Evolutionary conservation across 1,140 invertebrate genomes (phyloP).

Genomic region (Oedothorax gibbosus): DNA sequence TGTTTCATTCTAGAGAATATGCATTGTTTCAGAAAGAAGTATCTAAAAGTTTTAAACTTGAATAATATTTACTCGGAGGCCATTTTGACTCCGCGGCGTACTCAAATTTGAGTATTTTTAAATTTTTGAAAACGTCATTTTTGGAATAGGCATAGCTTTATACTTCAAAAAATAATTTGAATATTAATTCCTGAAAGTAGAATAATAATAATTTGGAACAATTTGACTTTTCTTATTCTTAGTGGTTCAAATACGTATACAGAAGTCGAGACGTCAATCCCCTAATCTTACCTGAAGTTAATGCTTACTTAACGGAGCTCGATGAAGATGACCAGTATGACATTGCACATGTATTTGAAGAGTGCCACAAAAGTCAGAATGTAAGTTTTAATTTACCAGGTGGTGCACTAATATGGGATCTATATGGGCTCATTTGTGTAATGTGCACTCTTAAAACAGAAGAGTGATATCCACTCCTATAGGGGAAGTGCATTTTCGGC

Average conservation of each 20-base stretch:
- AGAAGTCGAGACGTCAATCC: conserved; percentile 36
- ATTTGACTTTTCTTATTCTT: not conserved
- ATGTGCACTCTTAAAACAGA: too few species aligned
- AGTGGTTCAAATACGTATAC: conserved; percentile 51
- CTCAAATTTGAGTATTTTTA: too few species aligned
- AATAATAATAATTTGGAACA: not conserved
- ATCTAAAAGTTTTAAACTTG: too few species aligned
- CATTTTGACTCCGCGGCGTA: too few species aligned
- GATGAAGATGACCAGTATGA: conserved; percentile 47
- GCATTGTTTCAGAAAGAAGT: too few species aligned
- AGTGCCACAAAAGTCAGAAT: conserved; percentile 22
- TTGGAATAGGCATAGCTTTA: not conserved
- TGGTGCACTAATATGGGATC: too few species aligned
- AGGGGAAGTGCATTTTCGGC: too few species aligned
- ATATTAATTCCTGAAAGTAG: not conserved
- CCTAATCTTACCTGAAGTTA: conserved; percentile 39
- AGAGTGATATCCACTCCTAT: too few species aligned
- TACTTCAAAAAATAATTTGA: not conserved
- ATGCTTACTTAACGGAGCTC: conserved; percentile 47
- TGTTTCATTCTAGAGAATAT: too few species aligned
- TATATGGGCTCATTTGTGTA: too few species aligned
- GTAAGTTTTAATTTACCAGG: not conserved
- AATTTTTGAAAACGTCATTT: too few species aligned
- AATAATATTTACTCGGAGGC: too few species aligned
- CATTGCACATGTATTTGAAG: conserved; percentile 30